These are phyloP conservation scores for Melanotaenia boesemani DNA, from an alignment of 2,797 vertebrate species.

Conservation along the genomic window DNA sequence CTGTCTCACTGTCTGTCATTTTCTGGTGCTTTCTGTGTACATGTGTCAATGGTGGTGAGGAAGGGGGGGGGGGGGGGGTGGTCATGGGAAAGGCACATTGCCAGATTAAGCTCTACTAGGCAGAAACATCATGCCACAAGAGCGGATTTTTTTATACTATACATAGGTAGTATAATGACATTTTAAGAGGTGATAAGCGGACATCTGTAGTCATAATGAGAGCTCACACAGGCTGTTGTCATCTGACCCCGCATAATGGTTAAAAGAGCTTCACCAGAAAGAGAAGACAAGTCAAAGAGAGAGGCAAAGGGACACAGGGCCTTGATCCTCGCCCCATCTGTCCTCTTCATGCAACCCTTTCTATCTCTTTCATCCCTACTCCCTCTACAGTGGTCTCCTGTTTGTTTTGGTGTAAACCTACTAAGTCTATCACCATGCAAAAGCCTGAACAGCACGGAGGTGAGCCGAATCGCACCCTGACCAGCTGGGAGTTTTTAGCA, in stretches of 20 bases:
- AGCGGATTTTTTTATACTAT: constrained; percentile 13
- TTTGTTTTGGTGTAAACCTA: constrained; percentile 64
- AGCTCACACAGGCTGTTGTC: constrained; percentile 45
- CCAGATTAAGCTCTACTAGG: constrained; percentile 50
- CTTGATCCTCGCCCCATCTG: constrained; percentile 82
- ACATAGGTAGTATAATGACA: background rate
- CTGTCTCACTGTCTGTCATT: constrained; percentile 77
- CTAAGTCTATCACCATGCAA: constrained; percentile 53
- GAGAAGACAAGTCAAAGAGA: constrained; percentile 54
- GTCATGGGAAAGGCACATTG: constrained; percentile 63
- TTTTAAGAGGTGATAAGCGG: constrained; percentile 26
- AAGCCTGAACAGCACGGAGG: constrained; percentile 69
- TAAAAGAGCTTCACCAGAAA: constrained; percentile 56
- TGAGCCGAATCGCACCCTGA: constrained; percentile 48
- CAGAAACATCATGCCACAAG: constrained; percentile 37
- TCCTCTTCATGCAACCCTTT: constrained; percentile 64
- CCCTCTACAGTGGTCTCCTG: constrained; percentile 58
- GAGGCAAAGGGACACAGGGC: constrained; percentile 51
- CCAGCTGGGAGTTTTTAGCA: constrained; percentile 54
- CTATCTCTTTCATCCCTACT: constrained; percentile 62
- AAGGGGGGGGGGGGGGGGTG: background rate
- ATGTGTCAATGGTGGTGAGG: constrained; percentile 45
- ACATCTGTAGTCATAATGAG: constrained; percentile 53
- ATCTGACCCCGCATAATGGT: constrained; percentile 51
- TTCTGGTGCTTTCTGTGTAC: constrained; percentile 61